Evolutionary conservation across 2,888 invertebrate species (phyloP), one percentile per base, ranked within the genome.

Genomic region (Meandrusa payeni): DNA sequence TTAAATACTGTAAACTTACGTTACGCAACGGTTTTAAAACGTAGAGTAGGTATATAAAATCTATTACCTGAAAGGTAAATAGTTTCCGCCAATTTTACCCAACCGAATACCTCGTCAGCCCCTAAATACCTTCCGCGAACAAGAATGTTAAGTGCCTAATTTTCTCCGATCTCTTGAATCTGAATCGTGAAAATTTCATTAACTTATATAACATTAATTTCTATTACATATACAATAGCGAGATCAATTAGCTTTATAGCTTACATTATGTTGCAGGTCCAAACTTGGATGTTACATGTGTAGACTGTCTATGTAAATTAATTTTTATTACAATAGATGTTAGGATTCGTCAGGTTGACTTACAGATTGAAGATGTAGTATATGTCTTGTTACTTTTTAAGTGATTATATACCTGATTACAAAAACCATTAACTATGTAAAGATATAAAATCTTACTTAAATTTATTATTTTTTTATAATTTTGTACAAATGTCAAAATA

Each of bases 161-260:
- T 13, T 13, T 5, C 19, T 13, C 11, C n/a, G 7, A 32, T 34
- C 10, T 22, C 34, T 28, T 19, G 10, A 27, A 27, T 34, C 20
- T 11, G 22, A 9, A 15, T 28, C 7, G 20, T 15, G 28, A 28
- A 41, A 22, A 41, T 41, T 41, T 22, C 9, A 17, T 22, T 22
- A 13, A 34, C 15, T 3, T 15, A 9, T n/a, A n/a, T n/a, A n/a
- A n/a, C n/a, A n/a, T n/a, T n/a, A n/a, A n/a, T n/a, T n/a, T n/a
- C 12, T 28, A 28, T 22, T 9, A n/a, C 6, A 20, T 2, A 24
- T 2, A 5, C 4, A 32, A 28, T 5, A 27, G 10, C 5, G 7
- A 6, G 7, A 9, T n/a, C 17, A 15, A 57, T 61, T 61, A 57
- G 51, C 19, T 60, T 59, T 51, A 61, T 56, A 50, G 51, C 47